Percentiles rank a stretch among this genome's conserved stretches.
These are phyloP conservation scores for Caenorhabditis plicata DNA, from an alignment of 2,888 invertebrate species.

Conservation along the genomic window DNA sequence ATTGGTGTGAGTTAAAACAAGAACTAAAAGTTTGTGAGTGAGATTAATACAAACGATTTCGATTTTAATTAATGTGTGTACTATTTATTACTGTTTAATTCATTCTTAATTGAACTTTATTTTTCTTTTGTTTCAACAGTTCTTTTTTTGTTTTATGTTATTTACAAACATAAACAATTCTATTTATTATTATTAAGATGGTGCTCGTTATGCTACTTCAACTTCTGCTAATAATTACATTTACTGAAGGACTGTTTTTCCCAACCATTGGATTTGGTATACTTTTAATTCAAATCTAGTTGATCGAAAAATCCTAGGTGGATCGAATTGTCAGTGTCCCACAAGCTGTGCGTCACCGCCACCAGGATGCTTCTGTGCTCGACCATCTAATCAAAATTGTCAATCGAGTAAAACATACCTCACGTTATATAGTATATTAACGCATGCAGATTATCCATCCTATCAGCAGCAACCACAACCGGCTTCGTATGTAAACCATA, in stretches of 20 bases:
- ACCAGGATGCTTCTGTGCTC: slow-evolving; percentile 15
- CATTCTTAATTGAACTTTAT: too few relatives aligned
- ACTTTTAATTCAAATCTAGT: background rate
- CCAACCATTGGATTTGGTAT: slow-evolving; percentile 6
- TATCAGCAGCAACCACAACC: slow-evolving; percentile 6
- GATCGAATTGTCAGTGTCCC: slow-evolving; percentile 18
- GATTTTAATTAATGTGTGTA: too few relatives aligned
- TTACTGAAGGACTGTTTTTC: slow-evolving; percentile 3
- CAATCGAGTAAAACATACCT: slow-evolving; percentile 1
- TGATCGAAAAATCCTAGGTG: background rate
- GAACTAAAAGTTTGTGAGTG: too few relatives aligned
- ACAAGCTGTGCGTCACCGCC: slow-evolving; percentile 12
- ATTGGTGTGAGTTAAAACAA: too few relatives aligned
- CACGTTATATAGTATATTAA: background rate
- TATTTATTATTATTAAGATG: too few relatives aligned
- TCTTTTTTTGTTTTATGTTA: too few relatives aligned
- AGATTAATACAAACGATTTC: too few relatives aligned
- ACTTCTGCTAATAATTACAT: too few relatives aligned
- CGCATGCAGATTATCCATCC: slow-evolving; percentile 4
- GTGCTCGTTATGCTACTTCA: too few relatives aligned
- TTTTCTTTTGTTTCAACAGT: too few relatives aligned
- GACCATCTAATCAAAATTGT: slow-evolving; percentile 3
- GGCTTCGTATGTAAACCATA: slow-evolving; percentile 5
- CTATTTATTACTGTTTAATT: too few relatives aligned
- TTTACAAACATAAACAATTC: too few relatives aligned